These are phyloP conservation scores for Cynopterus brachyotis DNA, from an alignment of 2,113 vertebrate genomes.

Conservation along the genomic window DNA sequence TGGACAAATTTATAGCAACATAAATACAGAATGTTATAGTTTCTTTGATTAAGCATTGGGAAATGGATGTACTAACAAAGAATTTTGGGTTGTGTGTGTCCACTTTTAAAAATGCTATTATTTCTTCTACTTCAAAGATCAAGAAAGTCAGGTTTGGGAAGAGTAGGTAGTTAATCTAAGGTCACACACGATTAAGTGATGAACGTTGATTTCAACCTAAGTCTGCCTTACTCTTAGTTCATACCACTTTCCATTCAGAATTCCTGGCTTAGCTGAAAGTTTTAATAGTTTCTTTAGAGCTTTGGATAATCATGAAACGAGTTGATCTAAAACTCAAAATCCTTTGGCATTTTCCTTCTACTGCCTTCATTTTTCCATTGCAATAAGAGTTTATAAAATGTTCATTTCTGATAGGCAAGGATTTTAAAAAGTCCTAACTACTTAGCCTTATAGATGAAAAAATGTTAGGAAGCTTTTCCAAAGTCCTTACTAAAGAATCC, in stretches of 20 bases:
- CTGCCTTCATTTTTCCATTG: not conserved
- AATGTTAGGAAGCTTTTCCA: not conserved
- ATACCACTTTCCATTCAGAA: not conserved
- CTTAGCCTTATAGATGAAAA: not conserved
- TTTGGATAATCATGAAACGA: not conserved
- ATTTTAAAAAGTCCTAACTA: slow-evolving; percentile 9
- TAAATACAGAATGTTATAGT: not conserved
- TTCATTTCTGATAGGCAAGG: not conserved
- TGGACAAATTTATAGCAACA: not conserved
- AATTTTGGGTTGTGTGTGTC: not conserved
- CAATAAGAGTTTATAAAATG: not conserved
- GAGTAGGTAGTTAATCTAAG: not conserved
- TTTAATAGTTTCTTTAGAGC: not conserved
- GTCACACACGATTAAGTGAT: not conserved
- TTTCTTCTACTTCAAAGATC: not conserved
- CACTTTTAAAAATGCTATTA: not conserved
- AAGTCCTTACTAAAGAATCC: not conserved
- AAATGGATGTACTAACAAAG: not conserved
- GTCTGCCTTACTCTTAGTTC: not conserved
- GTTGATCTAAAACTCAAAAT: not conserved
- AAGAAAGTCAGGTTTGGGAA: not conserved
- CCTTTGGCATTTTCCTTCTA: not conserved
- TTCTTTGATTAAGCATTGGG: not conserved
- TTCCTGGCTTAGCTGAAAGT: not conserved
- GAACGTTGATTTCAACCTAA: not conserved